phyloP scores from a whole-genome alignment of 1,140 invertebrate species.

The Diprion similis region DNA sequence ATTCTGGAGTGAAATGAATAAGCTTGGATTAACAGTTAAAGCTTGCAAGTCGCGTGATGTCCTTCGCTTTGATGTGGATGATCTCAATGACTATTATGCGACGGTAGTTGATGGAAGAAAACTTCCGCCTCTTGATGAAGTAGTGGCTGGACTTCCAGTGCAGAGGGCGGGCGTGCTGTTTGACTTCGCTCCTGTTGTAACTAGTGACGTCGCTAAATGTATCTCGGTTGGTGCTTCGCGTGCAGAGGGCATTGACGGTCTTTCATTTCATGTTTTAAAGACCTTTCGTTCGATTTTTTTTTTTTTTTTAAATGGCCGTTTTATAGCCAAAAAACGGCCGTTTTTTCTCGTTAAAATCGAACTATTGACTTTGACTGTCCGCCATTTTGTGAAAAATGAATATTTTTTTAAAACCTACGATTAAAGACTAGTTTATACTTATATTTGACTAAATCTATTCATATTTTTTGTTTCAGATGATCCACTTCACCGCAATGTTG shows the following conservation, averaged over 20 bases:
- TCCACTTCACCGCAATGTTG: too few species aligned
- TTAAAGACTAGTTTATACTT: too few species aligned
- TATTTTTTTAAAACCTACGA: too few species aligned
- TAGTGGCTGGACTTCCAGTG: background rate
- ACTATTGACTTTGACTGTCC: too few species aligned
- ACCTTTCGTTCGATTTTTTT: background rate
- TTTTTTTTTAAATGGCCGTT: too few species aligned
- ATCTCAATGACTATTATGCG: background rate
- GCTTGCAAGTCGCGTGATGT: background rate
- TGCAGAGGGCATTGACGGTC: background rate
- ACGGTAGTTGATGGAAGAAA: background rate
- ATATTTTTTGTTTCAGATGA: too few species aligned
- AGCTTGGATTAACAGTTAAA: background rate
- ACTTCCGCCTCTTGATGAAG: background rate
- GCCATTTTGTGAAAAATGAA: too few species aligned
- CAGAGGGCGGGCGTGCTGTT: background rate
- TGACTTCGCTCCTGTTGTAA: background rate
- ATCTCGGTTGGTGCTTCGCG: background rate
- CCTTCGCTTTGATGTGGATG: background rate
- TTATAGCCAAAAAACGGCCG: too few species aligned
- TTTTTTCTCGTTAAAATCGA: too few species aligned
- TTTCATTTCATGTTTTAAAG: background rate
- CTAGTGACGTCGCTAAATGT: background rate
- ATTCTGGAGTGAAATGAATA: background rate
- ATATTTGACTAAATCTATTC: too few species aligned